Evolutionary conservation across 2,113 vertebrate species (phyloP), one percentile per base, ranked within the genome.

Genomic region (Larimichthys polyactis): DNA sequence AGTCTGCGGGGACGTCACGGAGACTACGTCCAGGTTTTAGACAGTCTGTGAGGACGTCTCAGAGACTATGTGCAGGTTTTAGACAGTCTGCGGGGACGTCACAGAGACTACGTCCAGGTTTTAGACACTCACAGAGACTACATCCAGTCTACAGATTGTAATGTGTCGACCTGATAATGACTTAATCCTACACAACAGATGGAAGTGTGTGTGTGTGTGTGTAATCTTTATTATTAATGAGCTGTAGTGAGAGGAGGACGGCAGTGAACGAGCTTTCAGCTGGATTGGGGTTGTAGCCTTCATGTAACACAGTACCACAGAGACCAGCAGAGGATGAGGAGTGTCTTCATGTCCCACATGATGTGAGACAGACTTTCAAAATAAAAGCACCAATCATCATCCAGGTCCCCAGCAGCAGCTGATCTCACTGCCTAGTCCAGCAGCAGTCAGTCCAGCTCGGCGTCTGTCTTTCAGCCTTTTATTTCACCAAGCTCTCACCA

Each of bases 291-390:
- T 22, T 65, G 54, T 20, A 40, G 54, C 48, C 46, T 40, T 11
- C 69, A 48, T 73, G 59, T 76, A 48, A 64, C 60, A 32, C 10
- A 49, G 17, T 65, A 49, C 69, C 75, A 46, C 22, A 17, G 60
- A 54, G 77, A 81, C 32, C 77, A 1, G 67, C 60, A 72, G 72
- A 73, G n/a, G 43, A 16, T 46, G 24, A 40, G 29, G 22, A 58
- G 49, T 60, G 24, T 78, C 80, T 57, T 11, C 74, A 57, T 79
- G 32, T 78, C 85, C 81, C 68, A 48, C 69, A 46, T 63, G 55
- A 71, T 79, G 79, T 78, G 68, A 81, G 19, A 43, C 12, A 36
- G 48, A 49, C 68, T 15, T 54, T n/a, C 2, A 36, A 36, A 36
- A 36, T 36, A 36, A 36, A 32, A 32, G 29, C 29, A 32, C 29